phyloP scores from a whole-genome alignment of 2,888 invertebrate genomes.

The Lasioglossum leucozonium region DNA sequence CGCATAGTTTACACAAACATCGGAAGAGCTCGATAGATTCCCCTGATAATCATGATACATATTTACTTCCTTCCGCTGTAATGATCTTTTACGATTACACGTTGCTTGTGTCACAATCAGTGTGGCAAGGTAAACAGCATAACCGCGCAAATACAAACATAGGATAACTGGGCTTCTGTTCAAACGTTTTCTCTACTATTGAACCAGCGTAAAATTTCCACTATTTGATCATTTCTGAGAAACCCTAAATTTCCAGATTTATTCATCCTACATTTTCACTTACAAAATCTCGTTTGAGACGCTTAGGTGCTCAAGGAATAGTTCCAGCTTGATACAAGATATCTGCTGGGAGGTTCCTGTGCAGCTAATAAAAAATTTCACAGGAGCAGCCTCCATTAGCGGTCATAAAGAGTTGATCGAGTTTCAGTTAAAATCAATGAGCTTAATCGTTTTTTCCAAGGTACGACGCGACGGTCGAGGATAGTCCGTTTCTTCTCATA shows the following conservation, averaged over 20 bases:
- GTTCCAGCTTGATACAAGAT: neutral
- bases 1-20: neutral
- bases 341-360: neutral
- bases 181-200: neutral
- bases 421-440: conserved; percentile 42
- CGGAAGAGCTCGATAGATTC: neutral
- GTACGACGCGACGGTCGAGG: neutral
- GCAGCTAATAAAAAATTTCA: neutral
- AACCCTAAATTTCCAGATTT: too few relatives aligned
- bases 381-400: neutral
- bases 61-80: neutral
- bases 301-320: neutral
- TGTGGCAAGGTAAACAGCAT: too few relatives aligned
- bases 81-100: too few relatives aligned
- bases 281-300: neutral
- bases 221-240: too few relatives aligned
- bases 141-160: too few relatives aligned
- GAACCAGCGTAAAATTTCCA: too few relatives aligned
- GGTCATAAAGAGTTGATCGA: conserved; percentile 30
- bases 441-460: conserved; percentile 57
- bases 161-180: neutral
- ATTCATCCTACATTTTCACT: too few relatives aligned
- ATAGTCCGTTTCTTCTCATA: conserved; percentile 6
- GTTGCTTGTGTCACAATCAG: too few relatives aligned
- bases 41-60: neutral